Evolutionary conservation across 2,888 invertebrate species (phyloP), one percentile per base, ranked within the genome.

Genomic region (Drosophila limbata): DNA sequence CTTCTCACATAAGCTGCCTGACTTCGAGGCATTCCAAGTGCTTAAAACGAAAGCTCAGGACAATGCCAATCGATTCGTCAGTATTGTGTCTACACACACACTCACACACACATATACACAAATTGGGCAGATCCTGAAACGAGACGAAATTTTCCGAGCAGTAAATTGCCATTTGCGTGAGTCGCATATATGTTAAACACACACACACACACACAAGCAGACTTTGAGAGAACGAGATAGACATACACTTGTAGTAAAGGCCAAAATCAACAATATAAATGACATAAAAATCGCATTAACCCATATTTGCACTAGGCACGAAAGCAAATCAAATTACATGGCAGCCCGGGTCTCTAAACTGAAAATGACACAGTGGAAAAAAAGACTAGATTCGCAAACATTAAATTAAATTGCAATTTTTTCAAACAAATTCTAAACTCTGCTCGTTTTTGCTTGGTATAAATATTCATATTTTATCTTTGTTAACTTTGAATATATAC

Each of bases 241-340:
- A 64, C 40, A 40, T 55, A 63, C 37, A 31, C 25, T 55, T 33
- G 51, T 33, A 51, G 44, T 39, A 45, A 59, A 62, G 15, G 56
- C 59, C 15, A 66, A 68, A 69, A 69, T 75, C 74, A 69, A 81
- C 75, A 60, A 76, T 81, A 86, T 82, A 75, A 73, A 81, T 84
- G 79, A 90, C 90, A 88, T 86, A 89, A 82, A 84, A 89, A 88
- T 89, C 82, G 82, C 86, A 88, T 89, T 88, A 88, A 86, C 90
- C 87, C 78, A 89, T 82, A 89, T 88, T 88, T 79, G 85, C 78
- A 74, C 73, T 85, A 73, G 77, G 75, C 76, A 70, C 66, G 79
- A 73, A 81, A 73, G 63, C 72, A 83, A 88, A 85, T 83, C 79
- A 88, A 84, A 88, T 89, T 88, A 85, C 79, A 70, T 65, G 60